Conservation (phyloP, 2,113 vertebrate species). For the Cyprinodon tularosa region DNA sequence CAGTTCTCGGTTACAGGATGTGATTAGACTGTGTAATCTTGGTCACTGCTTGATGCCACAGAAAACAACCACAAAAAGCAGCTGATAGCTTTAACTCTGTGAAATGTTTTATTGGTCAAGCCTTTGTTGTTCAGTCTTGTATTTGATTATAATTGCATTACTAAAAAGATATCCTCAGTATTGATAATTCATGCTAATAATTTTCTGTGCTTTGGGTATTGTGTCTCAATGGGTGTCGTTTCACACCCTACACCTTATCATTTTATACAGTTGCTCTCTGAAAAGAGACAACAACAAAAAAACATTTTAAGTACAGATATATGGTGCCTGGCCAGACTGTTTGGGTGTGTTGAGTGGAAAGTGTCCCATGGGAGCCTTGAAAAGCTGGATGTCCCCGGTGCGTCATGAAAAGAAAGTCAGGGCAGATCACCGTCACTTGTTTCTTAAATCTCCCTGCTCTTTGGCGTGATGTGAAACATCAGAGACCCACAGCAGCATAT, state of each 20-base stretch:
- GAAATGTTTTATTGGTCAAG: background rate
- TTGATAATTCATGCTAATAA: slow-evolving; percentile 41
- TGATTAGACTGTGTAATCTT: slow-evolving; percentile 67
- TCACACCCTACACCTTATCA: slow-evolving; percentile 45
- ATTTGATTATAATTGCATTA: slow-evolving; percentile 2
- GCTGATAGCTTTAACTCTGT: slow-evolving; percentile 27
- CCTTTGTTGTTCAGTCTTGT: slow-evolving; percentile 2
- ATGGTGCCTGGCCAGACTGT: slow-evolving; percentile 51
- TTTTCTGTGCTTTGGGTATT: slow-evolving; percentile 23
- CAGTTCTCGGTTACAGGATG: slow-evolving; percentile 65
- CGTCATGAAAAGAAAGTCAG: slow-evolving; percentile 71
- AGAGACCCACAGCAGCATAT: slow-evolving; percentile 53
- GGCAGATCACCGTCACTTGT: slow-evolving; percentile 72
- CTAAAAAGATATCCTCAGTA: slow-evolving; percentile 22
- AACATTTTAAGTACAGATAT: slow-evolving; percentile 43
- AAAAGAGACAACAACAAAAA: slow-evolving; percentile 38
- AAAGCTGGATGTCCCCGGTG: slow-evolving; percentile 68
- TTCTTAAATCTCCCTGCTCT: slow-evolving; percentile 66
- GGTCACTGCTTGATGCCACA: slow-evolving; percentile 34
- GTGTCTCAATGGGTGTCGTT: slow-evolving; percentile 33
- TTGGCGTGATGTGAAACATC: slow-evolving; percentile 64
- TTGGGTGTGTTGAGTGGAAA: slow-evolving; percentile 64
- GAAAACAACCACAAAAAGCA: slow-evolving; percentile 37
- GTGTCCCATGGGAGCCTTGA: slow-evolving; percentile 62
- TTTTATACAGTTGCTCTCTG: slow-evolving; percentile 29